A percentile compares a stretch with the other conserved stretches of the same genome.
These are phyloP conservation scores for Thereva nobilitata DNA, from an alignment of 2,888 invertebrate genomes.

Conservation along the genomic window DNA sequence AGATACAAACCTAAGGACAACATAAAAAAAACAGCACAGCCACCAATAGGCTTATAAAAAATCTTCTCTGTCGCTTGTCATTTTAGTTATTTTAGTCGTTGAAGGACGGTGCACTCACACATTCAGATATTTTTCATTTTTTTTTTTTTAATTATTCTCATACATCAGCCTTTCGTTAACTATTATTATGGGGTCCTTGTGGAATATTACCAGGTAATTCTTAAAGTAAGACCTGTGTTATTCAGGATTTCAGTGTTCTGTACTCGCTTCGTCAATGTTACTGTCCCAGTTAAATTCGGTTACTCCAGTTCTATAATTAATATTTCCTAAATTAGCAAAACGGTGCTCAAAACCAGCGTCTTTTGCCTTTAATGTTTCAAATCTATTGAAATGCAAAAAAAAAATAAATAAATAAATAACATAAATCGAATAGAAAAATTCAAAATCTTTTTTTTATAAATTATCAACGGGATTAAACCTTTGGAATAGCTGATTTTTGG, in stretches of 20 bases:
- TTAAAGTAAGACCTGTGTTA: constrained; percentile 13
- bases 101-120: constrained; percentile 28
- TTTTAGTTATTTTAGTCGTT: constrained; percentile 19
- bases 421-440: not conserved
- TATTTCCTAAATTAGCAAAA: constrained; percentile 82
- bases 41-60: constrained; percentile 18
- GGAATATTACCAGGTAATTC: constrained; percentile 13
- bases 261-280: constrained; percentile 70
- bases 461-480: constrained; percentile 58
- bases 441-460: not conserved
- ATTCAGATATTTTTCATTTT: constrained; percentile 6
- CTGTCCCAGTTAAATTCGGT: constrained; percentile 91
- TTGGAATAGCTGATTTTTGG: constrained; percentile 83
- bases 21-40: constrained; percentile 29
- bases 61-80: constrained; percentile 6
- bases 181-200: constrained; percentile 26
- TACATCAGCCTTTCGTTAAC: constrained; percentile 32
- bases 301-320: constrained; percentile 72
- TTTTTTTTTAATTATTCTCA: not conserved
- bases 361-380: constrained; percentile 76
- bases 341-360: constrained; percentile 82
- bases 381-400: constrained; percentile 61
- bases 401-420: constrained; percentile 29
- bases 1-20: constrained; percentile 9
- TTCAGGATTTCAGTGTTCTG: constrained; percentile 19